Base-by-base conservation (phyloP, 2,797 vertebrate genomes). In the Chaetodon trifasciatus region DNA sequence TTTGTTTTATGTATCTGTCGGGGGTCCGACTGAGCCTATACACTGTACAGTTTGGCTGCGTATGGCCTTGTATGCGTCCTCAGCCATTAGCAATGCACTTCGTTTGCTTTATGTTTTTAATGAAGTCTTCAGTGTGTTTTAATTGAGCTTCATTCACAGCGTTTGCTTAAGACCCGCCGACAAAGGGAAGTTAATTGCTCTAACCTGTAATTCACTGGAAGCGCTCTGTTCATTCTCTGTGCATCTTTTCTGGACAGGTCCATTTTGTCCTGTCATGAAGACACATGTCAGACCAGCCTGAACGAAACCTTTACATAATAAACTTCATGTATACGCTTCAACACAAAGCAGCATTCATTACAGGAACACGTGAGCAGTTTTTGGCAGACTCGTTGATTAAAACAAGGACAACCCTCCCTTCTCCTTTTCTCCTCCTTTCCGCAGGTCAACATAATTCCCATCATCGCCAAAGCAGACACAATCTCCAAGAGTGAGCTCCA, bases 401-500 rank as follows among this genome's bases (percentile, higher is more conserved):
- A 44, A 44, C 24, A n/a, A 58, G 2, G n/a, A 62, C 8, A n/a
- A 0, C 1, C 42, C 8, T 6, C 23, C 4, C 5, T 2, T 32
- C 19, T 62, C 8, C 56, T 50, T 69, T 10, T 52, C 57, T 50
- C 37, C 1, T 67, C 44, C 10, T 69, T n/a, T 57, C 72, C 24
- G 8, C 35, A 99, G 98, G 98, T 99, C 78, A 99, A 98, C 91
- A 98, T 99, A 52, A 99, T 99, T 88, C 98, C 98, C 0, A 98
- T 99, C 62, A 99, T 99, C 10, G 98, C 98, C 87, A 99, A 99
- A 93, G 98, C 98, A 0, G 98, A 99, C 94, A 99, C 98, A 28
- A 98, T 99, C 93, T 99, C 98, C 81, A 99, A 99, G 93, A 99
- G 97, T 0, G 98, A 99, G 87, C 92, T 99, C 50, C 98, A 99